phyloP scores from a whole-genome alignment of 2,888 invertebrate genomes.

The Brachyptera risi region DNA sequence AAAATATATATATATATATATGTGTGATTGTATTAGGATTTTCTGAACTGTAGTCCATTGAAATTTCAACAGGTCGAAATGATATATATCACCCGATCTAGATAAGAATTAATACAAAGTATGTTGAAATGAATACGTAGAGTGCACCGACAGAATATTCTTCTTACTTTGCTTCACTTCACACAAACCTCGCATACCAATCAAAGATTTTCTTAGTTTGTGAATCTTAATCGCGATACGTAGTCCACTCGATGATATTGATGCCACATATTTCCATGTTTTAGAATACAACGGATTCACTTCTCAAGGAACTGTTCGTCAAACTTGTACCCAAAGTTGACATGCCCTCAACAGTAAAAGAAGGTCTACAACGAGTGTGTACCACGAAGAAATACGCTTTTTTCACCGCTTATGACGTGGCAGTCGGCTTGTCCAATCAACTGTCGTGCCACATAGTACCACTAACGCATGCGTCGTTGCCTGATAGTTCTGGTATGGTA shows the following conservation, averaged over 20 bases:
- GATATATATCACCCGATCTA: no score
- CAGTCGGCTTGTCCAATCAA: neutral
- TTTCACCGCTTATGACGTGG: neutral
- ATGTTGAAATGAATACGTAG: no score
- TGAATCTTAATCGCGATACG: no score
- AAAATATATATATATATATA: no score
- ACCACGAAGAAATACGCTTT: constrained; percentile 1
- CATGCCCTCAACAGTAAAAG: neutral
- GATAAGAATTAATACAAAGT: no score
- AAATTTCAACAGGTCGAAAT: neutral
- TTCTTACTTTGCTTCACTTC: no score
- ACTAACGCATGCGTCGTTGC: neutral
- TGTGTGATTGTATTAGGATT: neutral
- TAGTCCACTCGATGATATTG: no score
- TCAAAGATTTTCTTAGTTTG: no score
- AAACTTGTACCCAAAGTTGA: neutral
- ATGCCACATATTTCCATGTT: neutral
- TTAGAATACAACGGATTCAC: neutral
- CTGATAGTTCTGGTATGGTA: constrained; percentile 2
- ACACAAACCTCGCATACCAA: no score
- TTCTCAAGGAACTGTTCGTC: neutral
- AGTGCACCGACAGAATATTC: no score
- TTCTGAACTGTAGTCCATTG: neutral
- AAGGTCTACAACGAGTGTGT: neutral
- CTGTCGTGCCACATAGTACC: constrained; percentile 1